A percentile compares a stretch with the other conserved stretches of the same genome.
phyloP scores from a whole-genome alignment of 2,797 vertebrate genomes.

The Stomatorhinus walkeri region DNA sequence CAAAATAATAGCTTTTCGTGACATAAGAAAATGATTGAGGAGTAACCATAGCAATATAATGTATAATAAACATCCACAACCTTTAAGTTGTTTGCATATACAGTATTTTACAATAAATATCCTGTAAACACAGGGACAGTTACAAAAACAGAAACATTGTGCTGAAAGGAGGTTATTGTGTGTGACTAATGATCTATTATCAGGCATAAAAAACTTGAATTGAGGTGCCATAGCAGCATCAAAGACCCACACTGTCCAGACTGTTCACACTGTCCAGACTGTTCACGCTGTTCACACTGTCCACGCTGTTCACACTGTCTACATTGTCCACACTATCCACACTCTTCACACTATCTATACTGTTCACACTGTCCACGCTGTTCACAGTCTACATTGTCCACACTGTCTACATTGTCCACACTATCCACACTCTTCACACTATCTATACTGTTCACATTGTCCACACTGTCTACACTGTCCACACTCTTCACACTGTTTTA shows the following conservation, averaged over 20 bases:
- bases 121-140: neutral
- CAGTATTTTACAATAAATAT: conserved; percentile 21
- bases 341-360: neutral
- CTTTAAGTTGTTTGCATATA: neutral
- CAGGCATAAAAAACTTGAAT: neutral
- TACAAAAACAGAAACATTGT: neutral
- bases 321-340: too few relatives aligned
- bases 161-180: neutral
- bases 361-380: too few relatives aligned
- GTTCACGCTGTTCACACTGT: too few relatives aligned
- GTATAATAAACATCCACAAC: neutral
- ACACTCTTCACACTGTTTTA: neutral
- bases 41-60: neutral
- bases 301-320: neutral
- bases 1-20: neutral
- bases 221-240: neutral
- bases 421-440: too few relatives aligned
- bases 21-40: neutral
- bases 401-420: neutral
- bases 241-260: neutral
- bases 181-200: neutral
- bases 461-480: too few relatives aligned
- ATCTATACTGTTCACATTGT: too few relatives aligned
- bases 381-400: too few relatives aligned
- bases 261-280: too few relatives aligned